Base-by-base conservation (phyloP, 2,113 vertebrate genomes). In the Melospiza georgiana region DNA sequence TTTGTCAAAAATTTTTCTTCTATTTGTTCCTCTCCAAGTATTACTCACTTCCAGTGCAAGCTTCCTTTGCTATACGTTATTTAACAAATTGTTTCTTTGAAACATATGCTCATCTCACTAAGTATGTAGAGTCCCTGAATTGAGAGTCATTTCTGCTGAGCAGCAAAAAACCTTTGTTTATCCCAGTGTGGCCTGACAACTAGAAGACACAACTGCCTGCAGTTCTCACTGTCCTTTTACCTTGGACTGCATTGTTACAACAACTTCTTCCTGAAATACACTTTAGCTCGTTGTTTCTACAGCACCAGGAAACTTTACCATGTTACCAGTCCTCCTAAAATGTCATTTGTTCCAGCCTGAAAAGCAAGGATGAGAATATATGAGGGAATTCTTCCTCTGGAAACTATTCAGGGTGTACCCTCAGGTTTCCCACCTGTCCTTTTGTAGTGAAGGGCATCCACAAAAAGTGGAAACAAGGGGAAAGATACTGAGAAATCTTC, bases 321-420 rank as follows among this genome's bases (percentile, higher is more conserved):
- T 37, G 27, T 52, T 37, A 52, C 30, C 28, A 58, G 20, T 62
- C 35, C 35, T 69, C 71, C 31, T 41, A 62, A 5, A 43, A 48
- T n/a, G 22, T 65, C 14, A 49, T 58, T 84, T 87, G 19, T n/a
- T 31, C 2, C 2, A 15, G 20, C 3, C 19, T 79, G 51, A 78
- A 75, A 52, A 65, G 16, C 6, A 74, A 85, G 12, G 24, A 22
- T 89, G 48, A 59, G 35, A 82, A 82, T 66, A 82, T 22, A 63
- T 41, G 30, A 67, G 10, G 6, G 9, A 76, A 87, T 63, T 87
- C 25, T 69, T 77, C 49, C 11, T 28, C 73, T 46, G 20, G 35
- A 63, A 63, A 57, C 28, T 43, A 43, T 39, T 37, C 15, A 52
- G 3, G 0, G 0, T 19, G 12, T 15, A 69, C 3, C 2, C 12